Conservation (phyloP, 1,140 invertebrate species). For the Tachypleus tridentatus region DNA sequence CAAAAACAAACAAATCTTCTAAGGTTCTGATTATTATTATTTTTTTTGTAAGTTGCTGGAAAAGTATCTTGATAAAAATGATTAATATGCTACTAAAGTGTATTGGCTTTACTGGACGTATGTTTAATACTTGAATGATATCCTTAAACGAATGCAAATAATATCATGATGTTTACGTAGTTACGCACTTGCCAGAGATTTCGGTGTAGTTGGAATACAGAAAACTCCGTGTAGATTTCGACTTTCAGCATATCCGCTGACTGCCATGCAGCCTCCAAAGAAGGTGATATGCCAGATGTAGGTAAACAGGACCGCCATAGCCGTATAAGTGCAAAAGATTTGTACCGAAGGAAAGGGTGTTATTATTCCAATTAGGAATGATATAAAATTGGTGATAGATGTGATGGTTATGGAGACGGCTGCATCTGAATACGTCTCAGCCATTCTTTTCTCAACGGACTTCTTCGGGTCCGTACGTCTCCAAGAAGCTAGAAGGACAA, state of each 20-base stretch:
- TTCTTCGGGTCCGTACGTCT: conserved; percentile 32
- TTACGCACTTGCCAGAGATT: conserved; percentile 38
- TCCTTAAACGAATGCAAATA: too few relatives aligned
- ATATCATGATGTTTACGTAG: too few relatives aligned
- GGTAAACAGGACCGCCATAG: conserved; percentile 77
- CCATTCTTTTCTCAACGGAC: conserved; percentile 35
- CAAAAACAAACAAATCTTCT: too few relatives aligned
- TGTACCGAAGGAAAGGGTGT: conserved; percentile 73
- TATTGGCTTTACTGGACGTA: too few relatives aligned
- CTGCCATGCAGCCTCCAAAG: conserved; percentile 77
- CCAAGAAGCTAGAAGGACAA: conserved; percentile 34
- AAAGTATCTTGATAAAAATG: conserved; percentile 22
- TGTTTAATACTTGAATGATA: too few relatives aligned
- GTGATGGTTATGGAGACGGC: conserved; percentile 37
- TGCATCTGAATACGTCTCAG: conserved; percentile 32
- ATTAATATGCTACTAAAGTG: not conserved
- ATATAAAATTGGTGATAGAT: conserved; percentile 34
- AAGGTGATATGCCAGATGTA: conserved; percentile 91
- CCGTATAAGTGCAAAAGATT: conserved; percentile 92
- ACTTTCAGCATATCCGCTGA: conserved; percentile 73
- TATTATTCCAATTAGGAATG: conserved; percentile 49
- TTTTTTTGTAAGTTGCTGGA: conserved; percentile 35
- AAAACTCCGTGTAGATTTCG: conserved; percentile 67
- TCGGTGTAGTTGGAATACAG: conserved; percentile 36
- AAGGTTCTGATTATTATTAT: too few relatives aligned